These are phyloP conservation scores for Oscheius onirici DNA, from an alignment of 2,888 invertebrate species.

Conservation along the genomic window DNA sequence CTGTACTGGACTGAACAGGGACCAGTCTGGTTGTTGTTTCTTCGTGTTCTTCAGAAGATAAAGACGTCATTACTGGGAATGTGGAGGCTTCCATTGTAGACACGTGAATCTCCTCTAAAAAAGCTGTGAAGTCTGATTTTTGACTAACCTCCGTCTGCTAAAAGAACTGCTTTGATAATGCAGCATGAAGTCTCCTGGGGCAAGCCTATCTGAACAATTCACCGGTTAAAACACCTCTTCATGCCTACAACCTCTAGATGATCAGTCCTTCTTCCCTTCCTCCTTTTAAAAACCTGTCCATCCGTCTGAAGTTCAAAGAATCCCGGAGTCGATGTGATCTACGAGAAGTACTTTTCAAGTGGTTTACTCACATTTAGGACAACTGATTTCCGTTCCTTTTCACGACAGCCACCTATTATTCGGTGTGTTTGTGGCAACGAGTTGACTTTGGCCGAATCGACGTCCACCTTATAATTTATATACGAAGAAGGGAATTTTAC, in stretches of 20 bases:
- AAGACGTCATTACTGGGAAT: no score
- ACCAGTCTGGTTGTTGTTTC: no score
- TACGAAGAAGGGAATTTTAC: neutral
- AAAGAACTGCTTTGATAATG: conserved; percentile 13
- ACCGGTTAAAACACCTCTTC: neutral
- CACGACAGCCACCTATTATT: conserved; percentile 32
- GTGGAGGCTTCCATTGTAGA: neutral
- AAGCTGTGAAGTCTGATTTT: neutral
- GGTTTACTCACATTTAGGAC: conserved; percentile 24
- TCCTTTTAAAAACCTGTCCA: conserved; percentile 15
- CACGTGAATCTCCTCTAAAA: neutral
- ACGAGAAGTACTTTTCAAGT: no score
- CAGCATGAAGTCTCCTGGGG: conserved; percentile 31
- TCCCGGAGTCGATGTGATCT: conserved; percentile 18
- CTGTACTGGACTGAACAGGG: no score
- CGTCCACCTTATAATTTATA: conserved; percentile 15
- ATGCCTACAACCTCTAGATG: neutral
- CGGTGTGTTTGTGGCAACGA: conserved; percentile 15
- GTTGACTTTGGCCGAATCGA: conserved; percentile 10
- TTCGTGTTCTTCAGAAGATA: no score
- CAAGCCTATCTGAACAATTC: conserved; percentile 19
- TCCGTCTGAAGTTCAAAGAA: conserved; percentile 27
- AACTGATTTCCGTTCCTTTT: conserved; percentile 26
- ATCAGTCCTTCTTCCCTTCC: conserved; percentile 10
- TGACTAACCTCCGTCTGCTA: conserved; percentile 1